phyloP scores from a whole-genome alignment of 2,113 vertebrate genomes.

The Sinocyclocheilus anophthalmus region DNA sequence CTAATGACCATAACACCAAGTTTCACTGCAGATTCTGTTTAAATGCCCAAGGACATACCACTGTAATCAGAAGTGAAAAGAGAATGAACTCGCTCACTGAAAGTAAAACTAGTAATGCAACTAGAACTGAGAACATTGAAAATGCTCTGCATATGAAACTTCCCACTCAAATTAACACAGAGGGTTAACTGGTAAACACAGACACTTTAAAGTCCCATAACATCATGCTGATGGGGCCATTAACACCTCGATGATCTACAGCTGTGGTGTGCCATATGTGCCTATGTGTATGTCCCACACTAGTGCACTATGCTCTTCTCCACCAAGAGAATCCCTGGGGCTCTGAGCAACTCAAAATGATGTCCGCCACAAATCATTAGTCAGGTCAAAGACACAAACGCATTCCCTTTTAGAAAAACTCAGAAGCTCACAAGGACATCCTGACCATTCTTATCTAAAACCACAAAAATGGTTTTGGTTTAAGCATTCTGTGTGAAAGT shows the following conservation, averaged over 20 bases:
- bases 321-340: background rate
- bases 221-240: conserved; percentile 44
- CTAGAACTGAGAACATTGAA: background rate
- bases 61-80: background rate
- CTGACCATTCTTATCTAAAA: too few species aligned
- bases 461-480: too few species aligned
- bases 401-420: background rate
- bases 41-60: background rate
- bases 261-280: conserved; percentile 45
- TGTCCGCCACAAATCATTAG: background rate
- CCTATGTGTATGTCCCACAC: background rate
- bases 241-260: conserved; percentile 56
- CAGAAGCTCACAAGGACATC: background rate
- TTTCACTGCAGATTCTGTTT: background rate
- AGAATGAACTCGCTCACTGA: background rate
- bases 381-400: background rate
- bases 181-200: conserved; percentile 39
- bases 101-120: background rate
- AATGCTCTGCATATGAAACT: background rate
- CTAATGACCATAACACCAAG: background rate
- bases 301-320: conserved; percentile 16
- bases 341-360: background rate
- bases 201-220: conserved; percentile 54
- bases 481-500: too few species aligned
- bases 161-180: background rate